Evolutionary conservation across 1,140 invertebrate genomes (phyloP).

Genomic region (Lithobius niger): DNA sequence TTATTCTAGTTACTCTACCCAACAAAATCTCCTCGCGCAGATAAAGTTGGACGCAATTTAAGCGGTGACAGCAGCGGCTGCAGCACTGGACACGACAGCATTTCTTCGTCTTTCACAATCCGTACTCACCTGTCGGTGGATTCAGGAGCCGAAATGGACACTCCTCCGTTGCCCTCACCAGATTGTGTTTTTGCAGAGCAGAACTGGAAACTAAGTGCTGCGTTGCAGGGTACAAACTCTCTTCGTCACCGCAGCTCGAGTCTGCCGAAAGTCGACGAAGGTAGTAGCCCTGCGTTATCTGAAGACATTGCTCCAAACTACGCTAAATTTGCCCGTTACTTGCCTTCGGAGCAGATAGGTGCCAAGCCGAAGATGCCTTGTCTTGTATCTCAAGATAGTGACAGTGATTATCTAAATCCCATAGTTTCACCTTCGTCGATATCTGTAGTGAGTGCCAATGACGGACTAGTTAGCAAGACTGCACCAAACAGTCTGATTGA

Average conservation of each 20-base stretch:
- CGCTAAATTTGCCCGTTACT: neutral
- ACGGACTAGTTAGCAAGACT: too few species aligned
- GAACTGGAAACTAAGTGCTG: neutral
- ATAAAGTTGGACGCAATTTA: conserved; percentile 32
- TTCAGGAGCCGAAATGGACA: conserved; percentile 37
- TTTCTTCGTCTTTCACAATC: conserved; percentile 35
- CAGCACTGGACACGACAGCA: conserved; percentile 39
- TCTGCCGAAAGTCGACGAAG: neutral
- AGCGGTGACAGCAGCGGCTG: conserved; percentile 33
- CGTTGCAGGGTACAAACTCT: neutral
- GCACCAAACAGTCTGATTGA: too few species aligned
- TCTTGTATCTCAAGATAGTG: too few species aligned
- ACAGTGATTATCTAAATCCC: too few species aligned
- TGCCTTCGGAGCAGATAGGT: too few species aligned
- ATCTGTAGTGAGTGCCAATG: too few species aligned
- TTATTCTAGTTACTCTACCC: neutral
- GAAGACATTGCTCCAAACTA: neutral
- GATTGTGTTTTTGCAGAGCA: neutral
- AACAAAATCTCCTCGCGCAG: conserved; percentile 12
- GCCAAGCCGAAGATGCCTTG: too few species aligned
- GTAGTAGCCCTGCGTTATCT: neutral
- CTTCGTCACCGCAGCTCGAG: neutral
- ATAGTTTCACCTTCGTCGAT: too few species aligned
- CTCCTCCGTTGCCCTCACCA: neutral
- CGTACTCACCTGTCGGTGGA: conserved; percentile 37